phyloP scores from a whole-genome alignment of 2,113 vertebrate genomes.

The Sylvietta virens region DNA sequence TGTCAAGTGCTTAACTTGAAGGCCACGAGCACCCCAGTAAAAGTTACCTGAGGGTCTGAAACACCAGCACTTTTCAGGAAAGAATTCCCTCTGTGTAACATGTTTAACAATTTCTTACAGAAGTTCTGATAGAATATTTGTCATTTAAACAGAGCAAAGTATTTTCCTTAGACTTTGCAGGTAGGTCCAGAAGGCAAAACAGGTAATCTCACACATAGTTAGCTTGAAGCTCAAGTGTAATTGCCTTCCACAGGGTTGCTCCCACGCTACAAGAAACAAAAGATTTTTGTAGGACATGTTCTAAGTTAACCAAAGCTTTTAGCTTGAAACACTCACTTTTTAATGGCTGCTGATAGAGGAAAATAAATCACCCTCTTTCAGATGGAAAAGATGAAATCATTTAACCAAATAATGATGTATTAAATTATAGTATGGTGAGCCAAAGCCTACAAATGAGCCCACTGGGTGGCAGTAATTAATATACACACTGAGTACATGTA shows the following conservation, averaged over 20 bases:
- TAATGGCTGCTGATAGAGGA: neutral
- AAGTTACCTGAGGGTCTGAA: neutral
- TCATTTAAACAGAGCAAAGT: neutral
- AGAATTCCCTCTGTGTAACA: neutral
- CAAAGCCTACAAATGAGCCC: slow-evolving; percentile 10
- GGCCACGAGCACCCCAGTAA: neutral
- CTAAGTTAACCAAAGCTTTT: neutral
- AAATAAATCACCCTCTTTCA: slow-evolving; percentile 12
- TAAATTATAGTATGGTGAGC: neutral
- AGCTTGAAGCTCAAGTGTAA: neutral
- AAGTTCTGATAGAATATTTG: neutral
- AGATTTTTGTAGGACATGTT: neutral
- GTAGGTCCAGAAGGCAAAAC: neutral
- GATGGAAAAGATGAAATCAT: slow-evolving; percentile 10
- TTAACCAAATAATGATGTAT: neutral
- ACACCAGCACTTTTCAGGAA: neutral
- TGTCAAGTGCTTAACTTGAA: neutral
- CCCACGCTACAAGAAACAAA: neutral
- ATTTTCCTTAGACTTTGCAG: neutral
- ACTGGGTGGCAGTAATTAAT: slow-evolving; percentile 35
- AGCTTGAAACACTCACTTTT: neutral
- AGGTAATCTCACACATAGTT: neutral
- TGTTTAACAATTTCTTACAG: neutral
- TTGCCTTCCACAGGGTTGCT: neutral
- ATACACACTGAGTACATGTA: neutral